Percentiles rank a stretch among this genome's conserved stretches.
These are phyloP conservation scores for Aplysia californica DNA, from an alignment of 1,140 invertebrate species.

Conservation along the genomic window DNA sequence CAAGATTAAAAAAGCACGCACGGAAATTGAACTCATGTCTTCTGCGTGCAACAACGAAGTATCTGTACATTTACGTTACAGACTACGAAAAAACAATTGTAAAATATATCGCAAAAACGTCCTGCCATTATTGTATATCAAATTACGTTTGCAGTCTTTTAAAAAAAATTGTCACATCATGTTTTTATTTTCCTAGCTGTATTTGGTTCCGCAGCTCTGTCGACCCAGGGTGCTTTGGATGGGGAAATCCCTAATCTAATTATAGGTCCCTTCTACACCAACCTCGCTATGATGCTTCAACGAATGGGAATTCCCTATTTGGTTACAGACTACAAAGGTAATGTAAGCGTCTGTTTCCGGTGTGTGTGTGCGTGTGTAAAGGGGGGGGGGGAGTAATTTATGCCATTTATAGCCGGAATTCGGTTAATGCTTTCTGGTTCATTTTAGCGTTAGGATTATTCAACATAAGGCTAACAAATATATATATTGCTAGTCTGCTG, in stretches of 20 bases:
- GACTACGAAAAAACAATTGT: too few species aligned
- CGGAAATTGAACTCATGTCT: not conserved
- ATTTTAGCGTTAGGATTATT: too few species aligned
- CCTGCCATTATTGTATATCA: not conserved
- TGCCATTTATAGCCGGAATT: not conserved
- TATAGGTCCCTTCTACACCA: slow-evolving; percentile 61
- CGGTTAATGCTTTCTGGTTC: too few species aligned
- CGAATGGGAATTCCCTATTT: slow-evolving; percentile 52
- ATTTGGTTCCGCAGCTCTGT: slow-evolving; percentile 33
- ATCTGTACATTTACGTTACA: not conserved
- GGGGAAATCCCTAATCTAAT: slow-evolving; percentile 41
- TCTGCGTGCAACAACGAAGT: too few species aligned
- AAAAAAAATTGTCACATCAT: not conserved
- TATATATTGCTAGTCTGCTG: too few species aligned
- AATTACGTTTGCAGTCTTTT: not conserved
- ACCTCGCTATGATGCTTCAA: slow-evolving; percentile 57
- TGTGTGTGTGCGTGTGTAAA: not conserved
- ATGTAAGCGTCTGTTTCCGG: not conserved
- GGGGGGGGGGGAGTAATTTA: not conserved
- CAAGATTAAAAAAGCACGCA: too few species aligned
- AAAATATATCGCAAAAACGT: too few species aligned
- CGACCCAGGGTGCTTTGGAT: slow-evolving; percentile 31
- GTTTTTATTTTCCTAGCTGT: not conserved
- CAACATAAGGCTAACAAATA: too few species aligned
- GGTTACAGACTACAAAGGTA: slow-evolving; percentile 55